Evolutionary conservation across 2,888 invertebrate genomes (phyloP).

Genomic region (Ernsta delagoae): DNA sequence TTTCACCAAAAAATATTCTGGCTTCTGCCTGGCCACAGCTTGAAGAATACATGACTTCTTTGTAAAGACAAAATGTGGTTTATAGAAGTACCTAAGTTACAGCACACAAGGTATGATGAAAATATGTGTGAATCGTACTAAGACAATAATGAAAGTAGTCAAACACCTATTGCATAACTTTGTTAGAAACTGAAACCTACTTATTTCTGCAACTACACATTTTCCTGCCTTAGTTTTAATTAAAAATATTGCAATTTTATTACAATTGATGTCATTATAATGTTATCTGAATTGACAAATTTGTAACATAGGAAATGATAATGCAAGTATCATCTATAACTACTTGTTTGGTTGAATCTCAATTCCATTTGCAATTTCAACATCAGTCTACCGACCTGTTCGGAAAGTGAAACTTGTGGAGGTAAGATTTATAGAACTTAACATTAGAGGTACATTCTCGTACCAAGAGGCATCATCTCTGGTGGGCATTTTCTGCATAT

Average conservation of each 20-base stretch:
- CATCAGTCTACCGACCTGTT: not conserved
- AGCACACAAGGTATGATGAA: slow-evolving; percentile 17
- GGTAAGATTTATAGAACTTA: slow-evolving; percentile 29
- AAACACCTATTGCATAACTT: slow-evolving; percentile 32
- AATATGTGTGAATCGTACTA: slow-evolving; percentile 26
- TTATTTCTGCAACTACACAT: slow-evolving; percentile 12
- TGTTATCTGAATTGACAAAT: not conserved
- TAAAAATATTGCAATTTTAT: no score
- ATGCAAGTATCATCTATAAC: not conserved
- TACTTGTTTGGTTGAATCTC: not conserved
- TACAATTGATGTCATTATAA: not conserved
- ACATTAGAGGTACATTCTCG: slow-evolving; percentile 47
- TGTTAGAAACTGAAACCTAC: slow-evolving; percentile 21
- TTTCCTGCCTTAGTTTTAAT: not conserved
- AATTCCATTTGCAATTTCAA: not conserved
- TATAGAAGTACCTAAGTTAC: no score
- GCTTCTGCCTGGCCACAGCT: no score
- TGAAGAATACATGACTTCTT: no score
- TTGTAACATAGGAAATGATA: not conserved
- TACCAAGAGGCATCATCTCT: slow-evolving; percentile 79
- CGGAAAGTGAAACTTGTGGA: slow-evolving; percentile 18
- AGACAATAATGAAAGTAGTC: slow-evolving; percentile 32
- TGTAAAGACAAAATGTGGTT: no score
- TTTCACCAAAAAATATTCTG: no score
- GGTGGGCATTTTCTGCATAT: slow-evolving; percentile 80